phyloP scores from a whole-genome alignment of 2,113 vertebrate species.

The Rhizomys pruinosus region DNA sequence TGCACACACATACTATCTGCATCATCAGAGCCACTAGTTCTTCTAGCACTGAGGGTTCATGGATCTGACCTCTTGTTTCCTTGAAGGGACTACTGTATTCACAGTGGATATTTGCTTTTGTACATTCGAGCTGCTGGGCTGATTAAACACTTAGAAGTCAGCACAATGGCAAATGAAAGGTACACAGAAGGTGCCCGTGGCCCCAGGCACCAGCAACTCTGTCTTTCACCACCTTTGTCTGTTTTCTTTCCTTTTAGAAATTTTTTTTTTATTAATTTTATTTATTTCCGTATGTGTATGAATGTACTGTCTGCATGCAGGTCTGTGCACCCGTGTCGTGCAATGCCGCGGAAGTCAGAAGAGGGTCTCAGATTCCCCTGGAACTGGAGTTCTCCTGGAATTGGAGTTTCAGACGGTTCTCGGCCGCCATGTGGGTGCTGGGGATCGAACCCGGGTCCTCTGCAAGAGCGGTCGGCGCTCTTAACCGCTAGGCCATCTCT shows the following conservation, averaged over 20 bases:
- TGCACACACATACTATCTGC: not conserved
- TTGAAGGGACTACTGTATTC: not conserved
- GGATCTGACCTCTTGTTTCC: not conserved
- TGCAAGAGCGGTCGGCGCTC: too few species aligned
- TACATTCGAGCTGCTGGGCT: not conserved
- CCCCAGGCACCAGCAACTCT: not conserved
- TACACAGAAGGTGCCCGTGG: not conserved
- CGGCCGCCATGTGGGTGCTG: too few species aligned
- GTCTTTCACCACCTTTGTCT: not conserved
- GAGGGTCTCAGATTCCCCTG: too few species aligned
- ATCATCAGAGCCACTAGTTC: not conserved
- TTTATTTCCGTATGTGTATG: too few species aligned
- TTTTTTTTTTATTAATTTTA: too few species aligned
- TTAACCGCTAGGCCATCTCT: too few species aligned
- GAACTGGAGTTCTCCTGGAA: too few species aligned
- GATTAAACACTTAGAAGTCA: constrained; percentile 29
- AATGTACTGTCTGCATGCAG: too few species aligned
- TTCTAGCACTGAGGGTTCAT: not conserved
- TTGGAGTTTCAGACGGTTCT: too few species aligned
- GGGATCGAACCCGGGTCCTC: too few species aligned
- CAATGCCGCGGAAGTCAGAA: too few species aligned
- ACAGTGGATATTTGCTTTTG: constrained; percentile 22
- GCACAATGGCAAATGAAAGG: not conserved
- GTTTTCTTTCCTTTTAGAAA: not conserved
- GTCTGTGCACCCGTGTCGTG: too few species aligned